Base-by-base conservation (phyloP, 2,113 vertebrate genomes). In the Pampusana beccarii region DNA sequence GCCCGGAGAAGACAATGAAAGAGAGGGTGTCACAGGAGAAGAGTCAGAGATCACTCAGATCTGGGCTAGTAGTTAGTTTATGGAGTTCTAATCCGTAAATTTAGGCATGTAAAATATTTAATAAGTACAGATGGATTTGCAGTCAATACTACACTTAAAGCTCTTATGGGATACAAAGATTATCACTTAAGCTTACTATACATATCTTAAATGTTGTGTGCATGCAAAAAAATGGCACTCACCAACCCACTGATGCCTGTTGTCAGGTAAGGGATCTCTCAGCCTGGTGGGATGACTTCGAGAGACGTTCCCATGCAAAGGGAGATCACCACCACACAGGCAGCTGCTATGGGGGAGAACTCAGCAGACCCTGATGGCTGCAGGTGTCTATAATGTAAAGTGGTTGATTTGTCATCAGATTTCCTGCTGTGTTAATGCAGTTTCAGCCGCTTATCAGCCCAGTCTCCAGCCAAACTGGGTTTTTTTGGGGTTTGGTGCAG, bases 241-340 rank as follows among this genome's bases (percentile, higher is more conserved):
- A 38, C 23, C 48, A 70, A 33, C 57, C 9, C 12, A 2, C 31
- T 0, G 0, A 33, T 51, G 12, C 36, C 23, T 71, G 42, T 31
- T 71, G 42, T 51, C 21, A 28, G 57, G 15, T n/a, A 24, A 38
- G 36, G 44, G 58, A n/a, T 72, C 33, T 51, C 36, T 28, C 31
- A 28, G 26, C 57, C 17, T 57, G 0, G 0, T 38, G 36, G 42
- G 7, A 18, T 46, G 44, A 46, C 44, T 18, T 46, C 19, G 8
- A 46, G 44, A 46, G 18, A 46, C 18, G 17, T 46, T 46, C 44
- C 44, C 18, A 7, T 46, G 44, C 44, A 46, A 46, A 18, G 18
- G 44, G 16, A 31, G 48, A 54, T n/a, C 5, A 13, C 19, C 1
- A 2, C 46, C 3, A 2, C 5, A 2, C 48, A 56, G 34, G 28